These are phyloP conservation scores for Pherbina coryleti DNA, from an alignment of 2,888 invertebrate genomes.

Conservation along the genomic window DNA sequence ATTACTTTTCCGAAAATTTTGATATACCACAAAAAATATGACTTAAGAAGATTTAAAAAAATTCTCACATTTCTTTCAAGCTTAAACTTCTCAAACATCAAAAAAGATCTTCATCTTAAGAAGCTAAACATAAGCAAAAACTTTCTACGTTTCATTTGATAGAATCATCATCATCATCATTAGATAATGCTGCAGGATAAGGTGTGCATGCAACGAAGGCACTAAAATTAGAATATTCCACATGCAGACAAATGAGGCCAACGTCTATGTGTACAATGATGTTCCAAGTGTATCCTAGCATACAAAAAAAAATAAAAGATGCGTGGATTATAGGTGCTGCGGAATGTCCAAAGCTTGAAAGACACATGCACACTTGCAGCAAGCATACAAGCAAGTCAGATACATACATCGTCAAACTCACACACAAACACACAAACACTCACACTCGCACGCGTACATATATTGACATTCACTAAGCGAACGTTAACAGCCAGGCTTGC, in stretches of 20 bases:
- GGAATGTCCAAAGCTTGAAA: not conserved
- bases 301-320: too few species aligned
- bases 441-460: not conserved
- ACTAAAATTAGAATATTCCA: slow-evolving; percentile 6
- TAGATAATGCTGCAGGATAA: not conserved
- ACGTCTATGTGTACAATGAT: not conserved
- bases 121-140: not conserved
- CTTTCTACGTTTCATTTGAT: not conserved
- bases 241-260: not conserved
- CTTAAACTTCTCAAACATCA: not conserved
- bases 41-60: too few species aligned
- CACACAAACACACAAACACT: not conserved
- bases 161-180: too few species aligned
- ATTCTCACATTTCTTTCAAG: too few species aligned
- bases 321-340: not conserved
- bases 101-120: not conserved
- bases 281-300: too few species aligned
- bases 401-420: not conserved
- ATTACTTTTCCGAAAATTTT: too few species aligned
- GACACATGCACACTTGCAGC: not conserved
- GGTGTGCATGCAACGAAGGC: not conserved
- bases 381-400: too few species aligned
- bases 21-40: too few species aligned
- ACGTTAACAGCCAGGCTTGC: not conserved
- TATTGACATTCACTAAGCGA: not conserved